Percentiles rank a stretch among this genome's conserved stretches.
Conservation (phyloP, 2,888 invertebrate genomes). For the Actias luna region DNA sequence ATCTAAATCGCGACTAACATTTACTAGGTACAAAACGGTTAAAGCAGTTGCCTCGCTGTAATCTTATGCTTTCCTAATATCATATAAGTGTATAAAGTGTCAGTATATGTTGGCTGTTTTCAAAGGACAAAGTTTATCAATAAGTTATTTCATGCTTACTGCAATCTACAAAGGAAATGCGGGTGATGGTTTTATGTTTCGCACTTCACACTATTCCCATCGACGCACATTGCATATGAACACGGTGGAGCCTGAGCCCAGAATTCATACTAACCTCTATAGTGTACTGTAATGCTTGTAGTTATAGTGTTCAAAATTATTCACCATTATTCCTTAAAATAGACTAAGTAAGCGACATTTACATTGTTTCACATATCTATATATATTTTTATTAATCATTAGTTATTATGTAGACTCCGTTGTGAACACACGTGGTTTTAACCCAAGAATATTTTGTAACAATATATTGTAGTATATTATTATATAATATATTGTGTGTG, state of each 20-base stretch:
- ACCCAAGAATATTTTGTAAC: neutral
- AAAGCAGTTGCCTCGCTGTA: no score
- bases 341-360: no score
- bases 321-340: no score
- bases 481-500: no score
- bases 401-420: neutral
- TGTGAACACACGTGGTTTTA: neutral
- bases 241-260: no score
- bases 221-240: neutral
- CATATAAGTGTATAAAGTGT: neutral
- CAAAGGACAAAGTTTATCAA: neutral
- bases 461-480: no score
- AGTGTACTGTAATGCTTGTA: no score
- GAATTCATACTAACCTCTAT: no score
- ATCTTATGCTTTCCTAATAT: neutral
- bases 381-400: neutral
- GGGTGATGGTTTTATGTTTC: neutral
- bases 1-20: no score
- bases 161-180: neutral
- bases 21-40: no score
- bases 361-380: no score
- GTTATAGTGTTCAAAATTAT: no score
- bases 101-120: neutral
- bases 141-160: neutral
- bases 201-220: neutral